Percentiles rank a stretch among this genome's conserved stretches.
Conservation (phyloP, 2,888 invertebrate genomes). For the Hyposoter dolosus region DNA sequence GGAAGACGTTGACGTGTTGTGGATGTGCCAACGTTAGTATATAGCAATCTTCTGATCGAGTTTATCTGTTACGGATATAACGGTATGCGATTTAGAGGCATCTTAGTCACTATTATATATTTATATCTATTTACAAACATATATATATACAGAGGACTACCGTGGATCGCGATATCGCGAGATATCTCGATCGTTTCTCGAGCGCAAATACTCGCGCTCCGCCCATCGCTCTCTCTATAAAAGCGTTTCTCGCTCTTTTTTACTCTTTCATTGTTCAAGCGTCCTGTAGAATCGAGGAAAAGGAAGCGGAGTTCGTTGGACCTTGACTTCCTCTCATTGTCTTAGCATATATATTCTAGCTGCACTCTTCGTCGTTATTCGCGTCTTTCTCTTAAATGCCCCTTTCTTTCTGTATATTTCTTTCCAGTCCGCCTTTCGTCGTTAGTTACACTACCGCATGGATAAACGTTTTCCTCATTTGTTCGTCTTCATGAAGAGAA, state of each 20-base stretch:
- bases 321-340: constrained; percentile 85
- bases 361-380: constrained; percentile 66
- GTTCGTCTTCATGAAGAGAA: constrained; percentile 14
- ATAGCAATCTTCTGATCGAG: constrained; percentile 59
- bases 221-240: constrained; percentile 43
- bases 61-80: constrained; percentile 77
- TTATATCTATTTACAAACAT: constrained; percentile 32
- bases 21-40: constrained; percentile 41
- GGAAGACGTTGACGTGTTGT: constrained; percentile 29
- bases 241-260: constrained; percentile 12
- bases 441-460: constrained; percentile 43
- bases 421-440: constrained; percentile 37
- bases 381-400: constrained; percentile 59
- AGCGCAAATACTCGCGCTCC: constrained; percentile 48
- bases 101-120: constrained; percentile 64
- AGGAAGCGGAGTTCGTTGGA: constrained; percentile 79
- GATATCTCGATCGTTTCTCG: constrained; percentile 68
- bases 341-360: constrained; percentile 66
- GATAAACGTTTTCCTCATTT: constrained; percentile 61
- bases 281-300: constrained; percentile 64
- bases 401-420: constrained; percentile 27
- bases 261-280: constrained; percentile 35
- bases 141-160: not conserved
- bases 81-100: constrained; percentile 75
- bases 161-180: constrained; percentile 66